phyloP scores from a whole-genome alignment of 2,797 vertebrate species.

The Euphonia xanthogaster region DNA sequence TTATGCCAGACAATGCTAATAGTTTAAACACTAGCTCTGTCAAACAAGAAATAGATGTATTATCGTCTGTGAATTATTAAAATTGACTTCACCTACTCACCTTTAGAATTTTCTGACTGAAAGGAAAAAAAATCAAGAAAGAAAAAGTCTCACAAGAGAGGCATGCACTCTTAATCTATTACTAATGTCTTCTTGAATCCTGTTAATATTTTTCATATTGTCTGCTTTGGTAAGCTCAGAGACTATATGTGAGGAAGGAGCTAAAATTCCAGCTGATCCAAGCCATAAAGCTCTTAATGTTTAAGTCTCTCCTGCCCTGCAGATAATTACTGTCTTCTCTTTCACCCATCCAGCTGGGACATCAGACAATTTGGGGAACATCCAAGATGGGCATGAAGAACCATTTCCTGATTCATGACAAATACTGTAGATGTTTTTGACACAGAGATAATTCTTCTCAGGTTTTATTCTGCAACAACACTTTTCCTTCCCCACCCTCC shows the following conservation, averaged over 20 bases:
- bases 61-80: slow-evolving; percentile 48
- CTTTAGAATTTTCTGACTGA: background rate
- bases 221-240: slow-evolving; percentile 41
- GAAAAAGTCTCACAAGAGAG: background rate
- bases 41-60: slow-evolving; percentile 44
- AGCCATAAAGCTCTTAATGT: slow-evolving; percentile 38
- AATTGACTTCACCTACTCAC: slow-evolving; percentile 33
- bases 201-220: slow-evolving; percentile 62
- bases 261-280: slow-evolving; percentile 46
- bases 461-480: background rate
- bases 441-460: background rate
- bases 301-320: slow-evolving; percentile 28
- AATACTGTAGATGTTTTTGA: background rate
- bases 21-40: slow-evolving; percentile 31
- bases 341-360: slow-evolving; percentile 24
- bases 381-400: slow-evolving; percentile 43
- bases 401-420: slow-evolving; percentile 22
- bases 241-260: slow-evolving; percentile 2
- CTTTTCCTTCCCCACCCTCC: background rate
- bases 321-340: slow-evolving; percentile 55
- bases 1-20: slow-evolving; percentile 46
- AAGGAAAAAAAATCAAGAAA: background rate
- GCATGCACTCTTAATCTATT: slow-evolving; percentile 42
- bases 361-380: slow-evolving; percentile 45
- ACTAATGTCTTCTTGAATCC: slow-evolving; percentile 25